A percentile compares a stretch with the other conserved stretches of the same genome.
Evolutionary conservation across 2,113 vertebrate species (phyloP).

Genomic region (Merops nubicus): DNA sequence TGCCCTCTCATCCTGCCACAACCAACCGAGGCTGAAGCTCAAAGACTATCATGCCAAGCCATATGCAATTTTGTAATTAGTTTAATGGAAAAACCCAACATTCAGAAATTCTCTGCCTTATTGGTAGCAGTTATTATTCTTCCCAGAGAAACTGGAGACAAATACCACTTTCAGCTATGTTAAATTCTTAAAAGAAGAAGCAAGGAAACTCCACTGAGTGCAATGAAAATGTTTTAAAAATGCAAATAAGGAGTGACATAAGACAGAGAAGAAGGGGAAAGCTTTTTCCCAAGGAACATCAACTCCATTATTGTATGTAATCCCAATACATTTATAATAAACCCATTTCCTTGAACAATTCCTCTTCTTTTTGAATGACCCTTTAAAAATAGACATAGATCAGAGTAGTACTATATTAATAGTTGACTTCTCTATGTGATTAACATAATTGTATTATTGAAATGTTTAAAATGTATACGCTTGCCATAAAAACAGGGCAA

Average conservation of each 20-base stretch:
- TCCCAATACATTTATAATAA: slow-evolving; percentile 24
- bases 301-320: not conserved
- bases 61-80: not conserved
- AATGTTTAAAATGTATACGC: not conserved
- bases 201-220: slow-evolving; percentile 42
- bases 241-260: slow-evolving; percentile 48
- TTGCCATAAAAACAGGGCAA: not conserved
- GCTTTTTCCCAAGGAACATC: slow-evolving; percentile 29
- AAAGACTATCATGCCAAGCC: not conserved
- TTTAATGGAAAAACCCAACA: not conserved
- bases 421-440: not conserved
- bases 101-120: slow-evolving; percentile 16
- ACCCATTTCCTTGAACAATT: not conserved
- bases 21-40: not conserved
- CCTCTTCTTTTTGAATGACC: not conserved
- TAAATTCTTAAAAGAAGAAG: slow-evolving; percentile 42
- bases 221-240: slow-evolving; percentile 63
- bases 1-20: slow-evolving; percentile 5
- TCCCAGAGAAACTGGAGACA: slow-evolving; percentile 28
- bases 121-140: not conserved
- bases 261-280: slow-evolving; percentile 5
- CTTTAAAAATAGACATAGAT: not conserved
- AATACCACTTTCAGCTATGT: slow-evolving; percentile 31
- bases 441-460: not conserved
- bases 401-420: not conserved